phyloP scores from a whole-genome alignment of 2,113 vertebrate species.

The Rhinogobius similis region DNA sequence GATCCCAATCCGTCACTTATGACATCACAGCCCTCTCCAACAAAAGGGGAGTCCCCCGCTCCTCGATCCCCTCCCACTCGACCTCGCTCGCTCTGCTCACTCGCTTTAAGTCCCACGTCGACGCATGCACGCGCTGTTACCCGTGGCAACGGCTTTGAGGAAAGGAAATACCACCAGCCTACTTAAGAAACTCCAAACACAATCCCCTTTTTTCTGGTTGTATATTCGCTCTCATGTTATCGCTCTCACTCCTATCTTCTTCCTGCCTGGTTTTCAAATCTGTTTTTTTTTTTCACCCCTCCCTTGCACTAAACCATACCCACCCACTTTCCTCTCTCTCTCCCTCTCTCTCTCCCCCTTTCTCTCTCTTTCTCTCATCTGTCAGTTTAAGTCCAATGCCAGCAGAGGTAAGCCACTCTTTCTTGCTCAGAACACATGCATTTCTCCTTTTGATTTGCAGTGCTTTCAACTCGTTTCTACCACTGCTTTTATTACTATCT shows the following conservation, averaged over 20 bases:
- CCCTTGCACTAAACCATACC: neutral
- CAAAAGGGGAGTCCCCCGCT: conserved; percentile 66
- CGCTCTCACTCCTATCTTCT: conserved; percentile 3
- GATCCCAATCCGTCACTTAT: conserved; percentile 69
- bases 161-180: conserved; percentile 59
- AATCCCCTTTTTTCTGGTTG: conserved; percentile 14
- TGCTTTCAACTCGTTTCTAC: neutral
- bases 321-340: neutral
- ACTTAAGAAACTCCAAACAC: conserved; percentile 19
- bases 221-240: conserved; percentile 8
- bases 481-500: neutral
- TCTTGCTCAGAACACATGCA: conserved; percentile 10
- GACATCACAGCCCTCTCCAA: conserved; percentile 62
- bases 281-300: neutral
- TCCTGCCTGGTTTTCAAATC: neutral
- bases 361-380: conserved; percentile 3
- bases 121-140: conserved; percentile 31
- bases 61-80: conserved; percentile 49
- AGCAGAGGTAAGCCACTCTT: conserved; percentile 65
- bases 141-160: conserved; percentile 51
- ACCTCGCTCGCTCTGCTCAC: conserved; percentile 1
- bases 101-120: conserved; percentile 19
- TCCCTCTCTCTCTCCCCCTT: neutral
- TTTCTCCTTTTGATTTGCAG: neutral
- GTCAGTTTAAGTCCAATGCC: conserved; percentile 55